Evolutionary conservation across 2,797 vertebrate species (phyloP), one percentile per base, ranked within the genome.

Genomic region (Crocidura indochinensis): DNA sequence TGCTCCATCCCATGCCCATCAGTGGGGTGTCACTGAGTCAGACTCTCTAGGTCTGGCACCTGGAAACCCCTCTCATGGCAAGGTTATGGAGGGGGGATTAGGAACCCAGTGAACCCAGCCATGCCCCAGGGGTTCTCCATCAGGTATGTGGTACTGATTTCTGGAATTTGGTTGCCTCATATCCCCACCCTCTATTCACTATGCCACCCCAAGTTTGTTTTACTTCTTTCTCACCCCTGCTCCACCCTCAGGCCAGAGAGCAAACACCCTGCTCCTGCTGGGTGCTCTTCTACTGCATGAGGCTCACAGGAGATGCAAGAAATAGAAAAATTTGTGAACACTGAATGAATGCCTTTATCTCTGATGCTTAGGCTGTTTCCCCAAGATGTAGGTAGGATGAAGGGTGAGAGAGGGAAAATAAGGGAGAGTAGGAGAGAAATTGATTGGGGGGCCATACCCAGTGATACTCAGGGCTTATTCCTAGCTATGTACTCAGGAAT

Each of bases 231-330:
- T 0, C 6, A 26, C 7, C 12, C 46, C 49, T 60, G 19, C 56
- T 20, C 0, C 6, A 26, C 7, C 10, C 46, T 51, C 2, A n/a
- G 0, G 20, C n/a, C 31, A 0, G 1, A n/a, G 26, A 29, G 0
- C 53, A 68, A 53, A 73, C n/a, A 46, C 10, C 14, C 53, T 60
- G 10, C 24, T 44, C 20, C 79, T 19, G 10, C 12, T 47, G 15
- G 80, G 73, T 15, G 7, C 20, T 64, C 9, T 1, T 0, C 17
- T 20, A 17, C 62, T 49, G 19, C 44, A 22, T 10, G 11, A 60
- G 3, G 51, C 44, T 10, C 4, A 12, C 2, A 5, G 38, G 7
- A 56, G 20, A 65, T 47, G 46, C 62, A 81, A 9, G 6, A 38
- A 44, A 44, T 64, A 12, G 4, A 71, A 75, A 24, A 71, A 69